Conservation (phyloP, 2,797 vertebrate genomes). For the Babyrousa celebensis region DNA sequence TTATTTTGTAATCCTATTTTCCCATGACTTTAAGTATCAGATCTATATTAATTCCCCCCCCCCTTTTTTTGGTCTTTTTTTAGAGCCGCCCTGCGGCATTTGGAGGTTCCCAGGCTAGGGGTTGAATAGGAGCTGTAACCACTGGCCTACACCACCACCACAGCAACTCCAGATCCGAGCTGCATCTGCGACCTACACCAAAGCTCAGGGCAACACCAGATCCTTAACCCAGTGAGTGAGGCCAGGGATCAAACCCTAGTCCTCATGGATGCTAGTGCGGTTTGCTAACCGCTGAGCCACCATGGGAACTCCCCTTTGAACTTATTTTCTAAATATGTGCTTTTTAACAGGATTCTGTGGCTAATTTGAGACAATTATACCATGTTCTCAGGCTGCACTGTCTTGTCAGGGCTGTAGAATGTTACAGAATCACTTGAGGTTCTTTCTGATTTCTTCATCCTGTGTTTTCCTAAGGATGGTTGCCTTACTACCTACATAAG, state of each 20-base stretch:
- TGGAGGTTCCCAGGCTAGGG: too few species aligned
- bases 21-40: constrained; percentile 38
- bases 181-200: too few species aligned
- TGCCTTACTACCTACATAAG: neutral
- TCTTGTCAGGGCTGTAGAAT: neutral
- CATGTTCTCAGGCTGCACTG: neutral
- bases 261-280: too few species aligned
- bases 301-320: neutral
- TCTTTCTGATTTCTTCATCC: neutral
- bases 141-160: too few species aligned
- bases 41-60: constrained; percentile 32
- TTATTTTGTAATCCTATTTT: constrained; percentile 40
- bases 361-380: neutral
- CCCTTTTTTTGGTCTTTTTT: neutral
- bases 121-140: too few species aligned
- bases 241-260: too few species aligned
- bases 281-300: too few species aligned
- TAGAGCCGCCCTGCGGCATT: too few species aligned
- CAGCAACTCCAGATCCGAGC: too few species aligned
- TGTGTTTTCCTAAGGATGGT: neutral
- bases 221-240: too few species aligned
- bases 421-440: neutral
- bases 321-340: constrained; percentile 25
- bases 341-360: constrained; percentile 41
- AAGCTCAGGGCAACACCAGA: too few species aligned